phyloP scores from a whole-genome alignment of 2,888 invertebrate genomes.

The Chrysolina haemoptera region DNA sequence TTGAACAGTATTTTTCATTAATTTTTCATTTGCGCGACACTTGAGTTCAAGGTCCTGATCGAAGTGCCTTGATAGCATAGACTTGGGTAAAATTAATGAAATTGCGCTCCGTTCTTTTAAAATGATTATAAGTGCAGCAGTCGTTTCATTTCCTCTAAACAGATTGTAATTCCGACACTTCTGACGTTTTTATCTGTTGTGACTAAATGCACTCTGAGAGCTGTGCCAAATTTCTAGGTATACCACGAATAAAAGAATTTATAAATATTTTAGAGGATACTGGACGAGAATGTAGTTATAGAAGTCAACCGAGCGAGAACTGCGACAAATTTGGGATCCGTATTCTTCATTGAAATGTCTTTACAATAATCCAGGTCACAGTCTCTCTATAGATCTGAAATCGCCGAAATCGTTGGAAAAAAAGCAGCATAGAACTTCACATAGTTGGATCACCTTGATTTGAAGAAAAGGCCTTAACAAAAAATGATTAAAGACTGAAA shows the following conservation, averaged over 20 bases:
- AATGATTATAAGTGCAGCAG: neutral
- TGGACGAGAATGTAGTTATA: constrained; percentile 33
- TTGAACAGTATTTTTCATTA: no score
- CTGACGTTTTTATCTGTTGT: neutral
- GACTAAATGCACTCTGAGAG: constrained; percentile 35
- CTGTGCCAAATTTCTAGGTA: constrained; percentile 45
- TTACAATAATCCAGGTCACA: constrained; percentile 17
- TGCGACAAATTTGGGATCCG: constrained; percentile 43
- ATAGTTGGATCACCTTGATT: no score
- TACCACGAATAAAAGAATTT: constrained; percentile 49
- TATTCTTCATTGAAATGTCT: constrained; percentile 31
- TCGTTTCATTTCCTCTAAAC: neutral
- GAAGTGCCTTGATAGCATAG: no score
- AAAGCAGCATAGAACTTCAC: neutral
- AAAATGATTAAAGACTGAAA: no score
- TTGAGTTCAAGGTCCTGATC: no score
- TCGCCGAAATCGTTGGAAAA: neutral
- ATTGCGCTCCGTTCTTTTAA: neutral
- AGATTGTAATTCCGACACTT: neutral
- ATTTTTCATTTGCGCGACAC: no score
- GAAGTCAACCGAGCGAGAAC: constrained; percentile 31
- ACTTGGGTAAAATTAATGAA: no score
- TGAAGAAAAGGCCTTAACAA: no score
- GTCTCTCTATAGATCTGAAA: neutral
- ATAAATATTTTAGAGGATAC: constrained; percentile 50